A percentile compares a stretch with the other conserved stretches of the same genome.
Evolutionary conservation across 2,113 vertebrate species (phyloP).

Genomic region (Heteronetta atricapilla): DNA sequence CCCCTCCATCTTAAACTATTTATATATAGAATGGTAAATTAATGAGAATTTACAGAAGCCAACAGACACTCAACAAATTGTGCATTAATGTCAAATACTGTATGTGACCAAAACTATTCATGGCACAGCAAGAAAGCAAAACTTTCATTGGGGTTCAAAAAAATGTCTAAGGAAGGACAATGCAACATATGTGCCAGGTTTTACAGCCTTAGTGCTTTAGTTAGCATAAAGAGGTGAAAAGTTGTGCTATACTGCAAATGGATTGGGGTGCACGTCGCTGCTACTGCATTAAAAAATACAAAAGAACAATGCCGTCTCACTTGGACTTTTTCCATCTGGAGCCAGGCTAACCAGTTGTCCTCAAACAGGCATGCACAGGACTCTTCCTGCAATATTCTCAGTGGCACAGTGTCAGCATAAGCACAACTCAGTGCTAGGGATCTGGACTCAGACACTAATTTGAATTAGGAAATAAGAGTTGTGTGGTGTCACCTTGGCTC

Average conservation of each 20-base stretch:
- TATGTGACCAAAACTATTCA: background rate
- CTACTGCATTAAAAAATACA: background rate
- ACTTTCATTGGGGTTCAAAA: background rate
- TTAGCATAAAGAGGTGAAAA: background rate
- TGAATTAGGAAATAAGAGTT: background rate
- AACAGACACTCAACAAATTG: background rate
- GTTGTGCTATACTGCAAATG: background rate
- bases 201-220: background rate
- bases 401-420: background rate
- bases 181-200: background rate
- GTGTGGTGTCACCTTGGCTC: background rate
- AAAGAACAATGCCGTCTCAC: background rate
- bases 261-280: background rate
- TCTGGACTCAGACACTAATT: background rate
- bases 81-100: background rate
- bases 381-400: background rate
- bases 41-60: slow-evolving; percentile 16
- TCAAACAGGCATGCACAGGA: background rate
- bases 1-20: background rate
- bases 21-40: background rate
- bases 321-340: background rate
- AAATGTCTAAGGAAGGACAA: background rate
- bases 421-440: background rate
- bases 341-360: background rate
- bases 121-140: background rate